Conservation (phyloP, 2,113 vertebrate species). For the Terrapene triunguis region DNA sequence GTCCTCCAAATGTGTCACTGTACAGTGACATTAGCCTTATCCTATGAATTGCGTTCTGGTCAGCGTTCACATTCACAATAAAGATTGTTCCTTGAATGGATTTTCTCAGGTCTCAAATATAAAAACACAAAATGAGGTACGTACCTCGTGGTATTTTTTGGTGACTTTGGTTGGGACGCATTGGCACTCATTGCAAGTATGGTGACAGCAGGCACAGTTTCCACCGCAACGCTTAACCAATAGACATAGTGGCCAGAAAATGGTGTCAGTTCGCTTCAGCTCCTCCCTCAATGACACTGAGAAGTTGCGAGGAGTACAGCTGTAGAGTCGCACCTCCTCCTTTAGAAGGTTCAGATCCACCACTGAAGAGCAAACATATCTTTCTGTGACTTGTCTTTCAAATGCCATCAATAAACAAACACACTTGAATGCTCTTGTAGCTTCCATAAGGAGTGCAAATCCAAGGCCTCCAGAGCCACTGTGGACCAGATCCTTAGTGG, state of each 20-base stretch:
- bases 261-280: conserved; percentile 92
- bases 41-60: not conserved
- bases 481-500: not conserved
- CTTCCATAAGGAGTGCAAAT: not conserved
- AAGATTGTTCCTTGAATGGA: not conserved
- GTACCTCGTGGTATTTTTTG: conserved; percentile 96
- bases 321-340: conserved; percentile 94
- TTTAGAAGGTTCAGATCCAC: conserved; percentile 93
- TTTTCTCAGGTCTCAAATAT: not conserved
- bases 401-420: not conserved
- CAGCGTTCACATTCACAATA: not conserved
- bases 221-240: conserved; percentile 97
- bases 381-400: not conserved
- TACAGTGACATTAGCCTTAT: not conserved
- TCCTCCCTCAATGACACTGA: conserved; percentile 95
- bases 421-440: not conserved
- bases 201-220: conserved; percentile 95
- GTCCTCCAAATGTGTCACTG: not conserved
- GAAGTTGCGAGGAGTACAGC: conserved; percentile 96
- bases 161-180: conserved; percentile 90
- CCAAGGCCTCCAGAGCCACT: not conserved
- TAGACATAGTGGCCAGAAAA: conserved; percentile 98
- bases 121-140: rapidly evolving
- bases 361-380: conserved; percentile 74
- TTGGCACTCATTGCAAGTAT: conserved; percentile 92